phyloP scores from a whole-genome alignment of 2,113 vertebrate genomes.

The Epinephelus moara region DNA sequence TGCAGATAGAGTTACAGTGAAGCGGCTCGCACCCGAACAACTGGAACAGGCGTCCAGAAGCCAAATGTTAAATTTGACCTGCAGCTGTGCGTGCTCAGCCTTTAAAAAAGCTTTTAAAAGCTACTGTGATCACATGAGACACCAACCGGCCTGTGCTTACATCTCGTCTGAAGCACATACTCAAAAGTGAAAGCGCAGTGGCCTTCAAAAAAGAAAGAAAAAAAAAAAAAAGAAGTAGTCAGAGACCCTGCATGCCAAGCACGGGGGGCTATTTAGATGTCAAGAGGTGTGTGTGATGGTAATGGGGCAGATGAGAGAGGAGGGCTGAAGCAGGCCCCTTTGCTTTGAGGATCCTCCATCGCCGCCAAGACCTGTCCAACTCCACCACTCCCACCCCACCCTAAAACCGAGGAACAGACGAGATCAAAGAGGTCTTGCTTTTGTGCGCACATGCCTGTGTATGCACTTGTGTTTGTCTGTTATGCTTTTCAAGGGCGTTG shows the following conservation, averaged over 20 bases:
- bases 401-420: conserved; percentile 28
- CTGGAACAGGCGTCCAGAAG: conserved; percentile 34
- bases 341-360: conserved; percentile 76
- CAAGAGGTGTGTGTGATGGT: conserved; percentile 80
- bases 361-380: conserved; percentile 60
- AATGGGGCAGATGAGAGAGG: conserved; percentile 80
- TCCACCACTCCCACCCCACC: conserved; percentile 42
- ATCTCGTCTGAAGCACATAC: conserved; percentile 37
- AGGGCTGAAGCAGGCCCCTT: conserved; percentile 65
- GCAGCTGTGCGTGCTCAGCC: conserved; percentile 53
- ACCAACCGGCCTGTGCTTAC: not conserved
- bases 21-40: conserved; percentile 45
- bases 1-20: conserved; percentile 48
- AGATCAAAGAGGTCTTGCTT: conserved; percentile 65
- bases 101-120: conserved; percentile 27
- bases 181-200: conserved; percentile 61
- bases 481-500: not conserved
- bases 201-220: conserved; percentile 18
- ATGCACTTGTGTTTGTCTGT: conserved; percentile 35
- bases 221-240: not conserved
- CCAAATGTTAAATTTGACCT: conserved; percentile 50
- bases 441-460: conserved; percentile 47
- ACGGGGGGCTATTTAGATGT: conserved; percentile 79
- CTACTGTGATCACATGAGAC: conserved; percentile 16
- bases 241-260: conserved; percentile 60